These are phyloP conservation scores for Blennius ocellaris DNA, from an alignment of 2,113 vertebrate species.

Conservation along the genomic window DNA sequence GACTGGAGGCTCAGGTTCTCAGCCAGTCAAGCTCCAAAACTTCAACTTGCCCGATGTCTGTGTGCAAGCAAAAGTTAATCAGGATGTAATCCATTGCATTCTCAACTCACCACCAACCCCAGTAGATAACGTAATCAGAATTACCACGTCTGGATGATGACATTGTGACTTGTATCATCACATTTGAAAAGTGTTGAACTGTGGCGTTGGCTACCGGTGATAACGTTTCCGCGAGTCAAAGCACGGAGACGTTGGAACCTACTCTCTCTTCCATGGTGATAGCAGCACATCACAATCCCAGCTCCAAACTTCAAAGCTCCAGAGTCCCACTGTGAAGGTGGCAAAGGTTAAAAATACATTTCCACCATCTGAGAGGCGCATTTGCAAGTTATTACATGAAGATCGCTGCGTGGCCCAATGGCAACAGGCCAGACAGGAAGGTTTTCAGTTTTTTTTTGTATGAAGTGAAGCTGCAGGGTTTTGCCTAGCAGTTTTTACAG, in stretches of 20 bases:
- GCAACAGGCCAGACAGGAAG: constrained; percentile 7
- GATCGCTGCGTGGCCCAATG: constrained; percentile 31
- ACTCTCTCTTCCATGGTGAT: constrained; percentile 36
- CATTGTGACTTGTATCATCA: background rate
- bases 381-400: constrained; percentile 61
- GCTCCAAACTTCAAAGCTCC: constrained; percentile 55
- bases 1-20: too few relatives aligned
- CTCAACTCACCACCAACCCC: background rate
- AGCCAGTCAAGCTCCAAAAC: too few relatives aligned
- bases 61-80: too few relatives aligned
- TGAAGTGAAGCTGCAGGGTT: background rate
- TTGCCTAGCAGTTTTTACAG: background rate
- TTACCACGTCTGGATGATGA: background rate
- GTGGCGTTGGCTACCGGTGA: constrained; percentile 3
- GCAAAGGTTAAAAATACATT: constrained; percentile 47
- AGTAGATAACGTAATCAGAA: background rate
- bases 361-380: constrained; percentile 31
- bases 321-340: constrained; percentile 53
- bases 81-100: too few relatives aligned
- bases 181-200: background rate
- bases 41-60: too few relatives aligned
- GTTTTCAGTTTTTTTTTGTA: background rate
- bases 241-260: constrained; percentile 16
- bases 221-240: constrained; percentile 1
- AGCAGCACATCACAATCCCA: constrained; percentile 32